Evolutionary conservation across 2,888 invertebrate species (phyloP).

Genomic region (Zygogramma bicolorata): DNA sequence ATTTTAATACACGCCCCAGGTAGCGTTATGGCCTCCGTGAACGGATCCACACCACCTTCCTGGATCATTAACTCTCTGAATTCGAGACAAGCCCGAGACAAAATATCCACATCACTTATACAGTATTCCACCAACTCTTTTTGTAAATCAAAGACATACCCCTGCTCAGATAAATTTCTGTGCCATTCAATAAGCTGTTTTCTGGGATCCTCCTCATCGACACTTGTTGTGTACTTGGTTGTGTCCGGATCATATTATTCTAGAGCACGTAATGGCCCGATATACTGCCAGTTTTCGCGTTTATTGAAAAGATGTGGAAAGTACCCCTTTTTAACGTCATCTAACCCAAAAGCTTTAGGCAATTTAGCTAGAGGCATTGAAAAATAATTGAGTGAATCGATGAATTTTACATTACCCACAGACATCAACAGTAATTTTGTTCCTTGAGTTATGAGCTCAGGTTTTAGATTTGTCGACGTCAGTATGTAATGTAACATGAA

Average conservation of each 20-base stretch:
- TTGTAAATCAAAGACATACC: background rate
- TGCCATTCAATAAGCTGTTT: background rate
- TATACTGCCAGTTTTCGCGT: conserved; percentile 3
- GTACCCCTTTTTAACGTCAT: conserved; percentile 15
- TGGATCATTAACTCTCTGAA: background rate
- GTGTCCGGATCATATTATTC: conserved; percentile 17
- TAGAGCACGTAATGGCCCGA: background rate
- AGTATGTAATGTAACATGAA: conserved; percentile 23
- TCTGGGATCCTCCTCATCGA: background rate
- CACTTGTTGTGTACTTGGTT: background rate
- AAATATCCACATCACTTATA: background rate
- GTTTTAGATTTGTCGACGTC: conserved; percentile 21
- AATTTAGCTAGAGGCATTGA: conserved; percentile 40
- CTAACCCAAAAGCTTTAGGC: conserved; percentile 34
- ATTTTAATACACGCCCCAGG: conserved; percentile 48
- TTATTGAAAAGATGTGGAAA: conserved; percentile 19
- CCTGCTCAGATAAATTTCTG: background rate
- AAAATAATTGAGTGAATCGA: conserved; percentile 54
- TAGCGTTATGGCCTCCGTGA: conserved; percentile 45
- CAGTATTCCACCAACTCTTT: background rate
- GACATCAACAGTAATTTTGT: conserved; percentile 37
- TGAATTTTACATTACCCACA: conserved; percentile 32
- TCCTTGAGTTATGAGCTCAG: conserved; percentile 34
- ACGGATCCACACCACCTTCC: conserved; percentile 38
- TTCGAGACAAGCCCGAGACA: background rate